Base-by-base conservation (phyloP, 1,140 invertebrate genomes). In the Drosophila murphyi region DNA sequence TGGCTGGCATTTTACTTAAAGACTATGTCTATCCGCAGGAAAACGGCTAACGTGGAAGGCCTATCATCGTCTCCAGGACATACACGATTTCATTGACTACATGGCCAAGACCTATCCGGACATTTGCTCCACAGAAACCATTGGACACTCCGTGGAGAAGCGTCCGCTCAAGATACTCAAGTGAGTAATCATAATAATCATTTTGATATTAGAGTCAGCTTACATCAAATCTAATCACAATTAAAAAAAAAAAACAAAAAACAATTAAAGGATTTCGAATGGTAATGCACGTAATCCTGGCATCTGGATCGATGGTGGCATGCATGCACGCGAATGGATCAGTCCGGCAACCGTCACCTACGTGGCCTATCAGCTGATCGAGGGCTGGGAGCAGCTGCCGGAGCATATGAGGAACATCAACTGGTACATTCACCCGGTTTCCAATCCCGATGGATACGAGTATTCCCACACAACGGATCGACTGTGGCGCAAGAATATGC, bases 241-340 rank as follows among this genome's bases (percentile, higher is more conserved):
- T 2, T 32, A 7, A 20, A 20, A 0, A 1, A 20, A 20, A 20
- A 20, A 20, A 20, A 20, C 0, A 20, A 20, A 2, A 4, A 3
- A 5, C 50, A 2, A 0, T 1, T 4, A 2, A 5, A 94, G 95
- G 67, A 96, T 96, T 39, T 96, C 95, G 2, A 93, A 95, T 82
- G 94, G 95, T 10, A 94, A 94, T 47, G 70, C 93, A 28, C 92
- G 89, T 3, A 95, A 95, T 82, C 94, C 94, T 67, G 94, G 94
- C 2, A 92, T 95, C n/a, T 95, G 95, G 92, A 94, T 95, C 52
- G 95, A 96, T 83, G 94, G 94, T 92, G 97, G 97, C 8, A 97
- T 98, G 82, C 98, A 98, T 85, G 97, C 97, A 0, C 93, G 97
- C 37, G 97, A 98, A 93, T 98, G 98, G 97, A 97, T 98, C 63